Base-by-base conservation (phyloP, 2,888 invertebrate genomes). In the Tortrix viridana region DNA sequence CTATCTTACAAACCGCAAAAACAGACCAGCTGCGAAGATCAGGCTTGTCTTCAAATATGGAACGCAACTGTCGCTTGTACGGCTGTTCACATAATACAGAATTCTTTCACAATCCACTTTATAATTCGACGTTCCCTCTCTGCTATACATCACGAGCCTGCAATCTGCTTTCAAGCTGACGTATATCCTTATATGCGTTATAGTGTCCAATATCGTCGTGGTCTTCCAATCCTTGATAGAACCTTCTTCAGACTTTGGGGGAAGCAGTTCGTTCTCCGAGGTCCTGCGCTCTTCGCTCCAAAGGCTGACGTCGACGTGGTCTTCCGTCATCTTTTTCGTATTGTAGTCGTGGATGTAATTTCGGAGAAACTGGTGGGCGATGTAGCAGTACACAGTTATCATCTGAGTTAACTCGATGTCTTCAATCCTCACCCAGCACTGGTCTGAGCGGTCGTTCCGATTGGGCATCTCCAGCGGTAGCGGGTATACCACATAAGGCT, bases 361-460 rank as follows among this genome's bases (percentile, higher is more conserved):
- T 5, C 73, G 71, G 9, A 92, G 80, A 66, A 89, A 92, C 6
- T 72, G 75, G 16, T 83, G 82, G 5, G 88, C 86, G 32, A 87
- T 80, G 58, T 77, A 69, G 69, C 91, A 92, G 70, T 81, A 86
- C 2, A 88, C 65, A 0, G 83, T 67, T 1, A 89, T 60, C 2
- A 89, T 90, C 67, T 89, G 89, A n/a, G 82, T 80, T 14, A 89
- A 37, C 58, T 90, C 90, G 0, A 74, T 71, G 68, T 90, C 91
- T 71, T 92, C 90, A 22, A 92, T 82, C 50, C 91, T 72, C 16
- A 92, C 70, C 87, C 89, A 92, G 73, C 91, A 92, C 66, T 92
- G 91, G 1, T 86, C 78, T 1, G 91, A 72, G 38, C 86, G 86
- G 18, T 91, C 91, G 77, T 89, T 92, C 5, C 91, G 81, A 68